These are phyloP conservation scores for Tricholauxania praeusta DNA, from an alignment of 2,888 invertebrate genomes.

Conservation along the genomic window DNA sequence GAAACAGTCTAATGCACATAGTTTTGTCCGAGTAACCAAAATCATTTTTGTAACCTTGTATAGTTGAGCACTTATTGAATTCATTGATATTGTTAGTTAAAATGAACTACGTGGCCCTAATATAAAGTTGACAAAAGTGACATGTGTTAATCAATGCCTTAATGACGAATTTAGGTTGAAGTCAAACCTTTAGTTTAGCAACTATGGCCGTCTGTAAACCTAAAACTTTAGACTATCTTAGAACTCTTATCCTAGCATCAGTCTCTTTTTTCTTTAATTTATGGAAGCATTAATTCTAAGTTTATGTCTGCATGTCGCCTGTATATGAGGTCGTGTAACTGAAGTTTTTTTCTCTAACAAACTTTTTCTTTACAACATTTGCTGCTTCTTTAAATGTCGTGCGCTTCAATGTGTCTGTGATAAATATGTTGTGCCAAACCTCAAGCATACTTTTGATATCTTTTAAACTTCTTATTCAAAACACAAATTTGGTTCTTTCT, in stretches of 20 bases:
- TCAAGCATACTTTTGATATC: slow-evolving; percentile 29
- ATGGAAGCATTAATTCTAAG: not conserved
- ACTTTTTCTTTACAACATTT: slow-evolving; percentile 36
- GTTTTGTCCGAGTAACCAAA: no score
- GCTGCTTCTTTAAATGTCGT: slow-evolving; percentile 39
- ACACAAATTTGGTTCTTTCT: not conserved
- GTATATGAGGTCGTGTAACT: not conserved
- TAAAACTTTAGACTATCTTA: no score
- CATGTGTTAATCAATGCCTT: no score
- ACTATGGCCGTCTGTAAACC: no score
- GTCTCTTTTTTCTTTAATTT: slow-evolving; percentile 13
- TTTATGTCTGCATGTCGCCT: slow-evolving; percentile 28
- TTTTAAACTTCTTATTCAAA: not conserved
- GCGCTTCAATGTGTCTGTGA: slow-evolving; percentile 47
- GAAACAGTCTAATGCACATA: no score
- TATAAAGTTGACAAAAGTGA: no score
- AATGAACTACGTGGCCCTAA: no score
- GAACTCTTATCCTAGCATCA: not conserved
- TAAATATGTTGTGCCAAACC: slow-evolving; percentile 39
- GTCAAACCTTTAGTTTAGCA: no score
- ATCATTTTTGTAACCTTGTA: no score
- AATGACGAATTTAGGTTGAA: no score
- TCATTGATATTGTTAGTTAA: no score
- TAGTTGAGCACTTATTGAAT: no score
- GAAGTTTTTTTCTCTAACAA: slow-evolving; percentile 2